Evolutionary conservation across 1,140 invertebrate genomes (phyloP).

Genomic region (Drosophila jambulina): DNA sequence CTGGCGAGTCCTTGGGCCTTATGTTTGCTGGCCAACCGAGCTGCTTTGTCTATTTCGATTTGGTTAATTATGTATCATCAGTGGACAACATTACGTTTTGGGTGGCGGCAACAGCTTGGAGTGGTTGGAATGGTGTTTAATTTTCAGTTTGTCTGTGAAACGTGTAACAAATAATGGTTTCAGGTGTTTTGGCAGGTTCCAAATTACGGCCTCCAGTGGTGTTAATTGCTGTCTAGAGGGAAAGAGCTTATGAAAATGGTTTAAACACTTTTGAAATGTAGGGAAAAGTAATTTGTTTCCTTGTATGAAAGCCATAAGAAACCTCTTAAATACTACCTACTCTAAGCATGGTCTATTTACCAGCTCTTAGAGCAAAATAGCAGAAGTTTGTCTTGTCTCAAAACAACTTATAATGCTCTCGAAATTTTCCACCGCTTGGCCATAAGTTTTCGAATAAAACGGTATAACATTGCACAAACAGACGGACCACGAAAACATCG

Average conservation of each 20-base stretch:
- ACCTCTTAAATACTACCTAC: not conserved
- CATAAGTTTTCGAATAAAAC: slow-evolving; percentile 49
- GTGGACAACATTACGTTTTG: slow-evolving; percentile 21
- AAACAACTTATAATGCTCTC: slow-evolving; percentile 35
- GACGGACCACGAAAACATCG: slow-evolving; percentile 19
- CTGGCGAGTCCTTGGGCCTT: slow-evolving; percentile 19
- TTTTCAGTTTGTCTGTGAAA: slow-evolving; percentile 17
- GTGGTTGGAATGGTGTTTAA: slow-evolving; percentile 19
- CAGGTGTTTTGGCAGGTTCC: slow-evolving; percentile 4
- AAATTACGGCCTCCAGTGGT: slow-evolving; percentile 1
- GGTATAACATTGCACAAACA: slow-evolving; percentile 59
- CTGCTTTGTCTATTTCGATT: slow-evolving; percentile 49
- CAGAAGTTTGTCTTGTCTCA: slow-evolving; percentile 1
- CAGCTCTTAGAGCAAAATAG: not conserved
- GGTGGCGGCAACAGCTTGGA: slow-evolving; percentile 9
- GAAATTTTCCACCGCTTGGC: slow-evolving; percentile 40
- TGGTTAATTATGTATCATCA: slow-evolving; percentile 49
- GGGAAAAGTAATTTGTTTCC: too few species aligned
- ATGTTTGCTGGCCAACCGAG: slow-evolving; percentile 40
- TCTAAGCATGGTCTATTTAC: too few species aligned
- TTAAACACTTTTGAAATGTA: not conserved
- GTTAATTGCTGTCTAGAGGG: slow-evolving; percentile 2
- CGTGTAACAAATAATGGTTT: slow-evolving; percentile 16
- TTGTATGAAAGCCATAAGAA: not conserved
- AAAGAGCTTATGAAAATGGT: not conserved